Conservation (phyloP, 2,113 vertebrate species). For the Elaphurus davidianus region DNA sequence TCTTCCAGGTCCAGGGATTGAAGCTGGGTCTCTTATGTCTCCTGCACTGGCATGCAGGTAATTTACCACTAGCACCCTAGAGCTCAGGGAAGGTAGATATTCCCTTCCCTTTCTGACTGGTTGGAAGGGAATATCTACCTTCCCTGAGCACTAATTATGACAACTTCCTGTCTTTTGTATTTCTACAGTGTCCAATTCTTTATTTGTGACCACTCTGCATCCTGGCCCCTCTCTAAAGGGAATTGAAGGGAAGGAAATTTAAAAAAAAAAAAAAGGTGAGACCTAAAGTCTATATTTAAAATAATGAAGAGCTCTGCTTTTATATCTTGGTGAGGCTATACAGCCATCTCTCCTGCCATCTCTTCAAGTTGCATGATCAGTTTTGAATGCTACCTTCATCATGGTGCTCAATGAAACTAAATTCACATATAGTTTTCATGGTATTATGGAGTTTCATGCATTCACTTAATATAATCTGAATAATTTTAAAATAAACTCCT, state of each 20-base stretch:
- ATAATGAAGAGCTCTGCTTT: background rate
- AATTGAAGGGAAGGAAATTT: background rate
- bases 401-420: background rate
- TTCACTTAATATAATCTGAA: background rate
- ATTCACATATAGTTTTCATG: conserved; percentile 34
- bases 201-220: background rate
- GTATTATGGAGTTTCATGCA: conserved; percentile 18
- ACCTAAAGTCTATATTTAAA: background rate
- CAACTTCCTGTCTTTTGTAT: background rate
- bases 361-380: background rate
- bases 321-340: background rate
- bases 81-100: no score
- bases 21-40: background rate
- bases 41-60: background rate
- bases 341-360: background rate
- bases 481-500: conserved; percentile 22
- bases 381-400: conserved; percentile 4
- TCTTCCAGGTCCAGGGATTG: background rate
- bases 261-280: background rate
- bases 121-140: background rate
- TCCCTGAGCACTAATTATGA: background rate
- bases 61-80: background rate
- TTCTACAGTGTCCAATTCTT: background rate
- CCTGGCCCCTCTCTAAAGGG: background rate
- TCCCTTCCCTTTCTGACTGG: background rate